Conservation (phyloP, 2,888 invertebrate genomes). For the Drosophila koepferae region DNA sequence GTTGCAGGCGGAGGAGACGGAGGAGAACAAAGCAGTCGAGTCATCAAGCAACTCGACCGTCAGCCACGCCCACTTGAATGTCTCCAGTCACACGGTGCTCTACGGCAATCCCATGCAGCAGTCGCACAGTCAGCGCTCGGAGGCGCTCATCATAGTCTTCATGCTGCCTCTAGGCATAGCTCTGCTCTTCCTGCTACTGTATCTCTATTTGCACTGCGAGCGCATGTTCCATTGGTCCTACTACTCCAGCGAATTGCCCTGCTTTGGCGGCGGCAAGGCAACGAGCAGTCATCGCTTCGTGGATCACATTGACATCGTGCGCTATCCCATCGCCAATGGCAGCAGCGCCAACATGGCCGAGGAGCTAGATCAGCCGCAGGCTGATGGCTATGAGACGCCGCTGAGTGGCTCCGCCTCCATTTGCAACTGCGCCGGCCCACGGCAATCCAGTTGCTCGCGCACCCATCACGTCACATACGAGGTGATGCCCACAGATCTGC, state of each 20-base stretch:
- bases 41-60: not conserved
- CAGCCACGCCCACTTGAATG: conserved; percentile 50
- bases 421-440: conserved; percentile 75
- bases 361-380: conserved; percentile 39
- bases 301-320: conserved; percentile 82
- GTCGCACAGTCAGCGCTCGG: conserved; percentile 80
- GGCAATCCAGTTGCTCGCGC: conserved; percentile 59
- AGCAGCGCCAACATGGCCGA: conserved; percentile 38
- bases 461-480: conserved; percentile 82
- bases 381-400: conserved; percentile 81
- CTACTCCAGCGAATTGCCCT: conserved; percentile 65
- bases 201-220: conserved; percentile 84
- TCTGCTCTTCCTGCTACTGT: conserved; percentile 80
- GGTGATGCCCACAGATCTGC: conserved; percentile 68
- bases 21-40: not conserved
- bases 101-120: conserved; percentile 78
- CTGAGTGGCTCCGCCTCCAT: conserved; percentile 72
- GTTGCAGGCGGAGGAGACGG: conserved; percentile 20
- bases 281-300: conserved; percentile 52
- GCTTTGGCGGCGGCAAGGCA: conserved; percentile 54
- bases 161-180: conserved; percentile 83
- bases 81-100: conserved; percentile 74
- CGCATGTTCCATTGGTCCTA: conserved; percentile 83
- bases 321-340: conserved; percentile 58
- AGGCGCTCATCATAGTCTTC: conserved; percentile 82